phyloP scores from a whole-genome alignment of 2,797 vertebrate species.

The Hapalemur alaotrensis region DNA sequence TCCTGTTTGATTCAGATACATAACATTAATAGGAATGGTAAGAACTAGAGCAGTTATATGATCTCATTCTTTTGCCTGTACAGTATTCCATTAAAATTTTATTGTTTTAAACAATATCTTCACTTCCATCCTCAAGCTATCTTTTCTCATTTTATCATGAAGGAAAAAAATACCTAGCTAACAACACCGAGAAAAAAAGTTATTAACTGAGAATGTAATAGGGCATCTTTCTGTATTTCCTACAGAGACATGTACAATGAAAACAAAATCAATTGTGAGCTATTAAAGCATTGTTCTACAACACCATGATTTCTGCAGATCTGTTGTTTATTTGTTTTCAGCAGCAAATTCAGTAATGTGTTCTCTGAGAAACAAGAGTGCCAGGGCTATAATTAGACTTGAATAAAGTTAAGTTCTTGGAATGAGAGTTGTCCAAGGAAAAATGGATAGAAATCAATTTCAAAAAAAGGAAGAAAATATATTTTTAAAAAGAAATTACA shows the following conservation, averaged over 20 bases:
- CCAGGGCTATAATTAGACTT: conserved; percentile 64
- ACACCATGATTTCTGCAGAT: conserved; percentile 51
- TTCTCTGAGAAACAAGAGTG: conserved; percentile 52
- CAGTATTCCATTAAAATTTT: conserved; percentile 61
- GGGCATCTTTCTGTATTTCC: conserved; percentile 69
- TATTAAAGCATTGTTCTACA: conserved; percentile 41
- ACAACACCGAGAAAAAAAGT: conserved; percentile 42
- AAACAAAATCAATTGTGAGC: conserved; percentile 71
- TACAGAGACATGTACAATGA: conserved; percentile 43
- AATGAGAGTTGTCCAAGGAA: background rate
- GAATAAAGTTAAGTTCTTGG: conserved; percentile 37
- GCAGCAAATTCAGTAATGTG: background rate
- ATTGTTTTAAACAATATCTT: conserved; percentile 68
- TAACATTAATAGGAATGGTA: background rate
- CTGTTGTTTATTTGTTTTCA: conserved; percentile 55
- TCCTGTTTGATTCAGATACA: conserved; percentile 38
- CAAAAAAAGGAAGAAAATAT: background rate
- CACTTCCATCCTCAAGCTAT: conserved; percentile 67
- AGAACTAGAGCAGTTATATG: conserved; percentile 25
- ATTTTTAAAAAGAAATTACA: background rate
- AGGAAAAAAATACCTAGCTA: conserved; percentile 52
- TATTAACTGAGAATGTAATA: conserved; percentile 61
- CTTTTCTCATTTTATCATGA: conserved; percentile 74
- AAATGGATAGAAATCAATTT: conserved; percentile 58
- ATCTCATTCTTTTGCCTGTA: conserved; percentile 53